Base-by-base conservation (phyloP, 2,888 invertebrate genomes). In the Trissolcus brochymenae region DNA sequence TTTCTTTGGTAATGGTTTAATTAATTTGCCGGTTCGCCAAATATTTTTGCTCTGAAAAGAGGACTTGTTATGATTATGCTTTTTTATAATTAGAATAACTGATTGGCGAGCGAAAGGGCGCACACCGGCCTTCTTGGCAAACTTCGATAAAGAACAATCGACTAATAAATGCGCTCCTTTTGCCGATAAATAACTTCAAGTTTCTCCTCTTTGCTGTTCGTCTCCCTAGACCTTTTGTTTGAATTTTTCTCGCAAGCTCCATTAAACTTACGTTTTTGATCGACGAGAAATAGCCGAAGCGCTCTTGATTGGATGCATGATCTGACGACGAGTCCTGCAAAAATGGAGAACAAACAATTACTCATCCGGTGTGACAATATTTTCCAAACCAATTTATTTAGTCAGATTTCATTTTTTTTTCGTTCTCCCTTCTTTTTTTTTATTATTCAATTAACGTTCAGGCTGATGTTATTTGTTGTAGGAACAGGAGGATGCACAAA, bases 241-340 rank as follows among this genome's bases (percentile, higher is more conserved):
- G 46, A 29, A 41, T 43, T 57, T 56, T 51, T 16, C 54, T 76
- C 72, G 7, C 35, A 35, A 72, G 66, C 56, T 35, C 43, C 41
- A 62, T 62, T 43, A 41, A 76, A 86, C 88, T 88, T 80, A 88
- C 88, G 81, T 87, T 88, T 79, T 89, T 88, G 19, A 88, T 78
- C 51, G 88, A 88, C 11, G 89, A 87, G 79, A 89, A 89, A 80
- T 89, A 89, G 46, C 88, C 89, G 72, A 89, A 89, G 77, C 89
- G 86, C 61, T 89, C 88, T 78, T 87, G 88, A 81, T 83, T 87
- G 74, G 87, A 83, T 60, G 84, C 84, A 84, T 88, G 88, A 70
- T 89, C 89, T 65, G 86, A 83, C 51, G 88, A 81, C 19, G 88
- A 84, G 55, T 89, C 89, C 89, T 89, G 81, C 6, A 81, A 84